These are phyloP conservation scores for Daboia siamensis DNA, from an alignment of 2,113 vertebrate genomes.

Conservation along the genomic window DNA sequence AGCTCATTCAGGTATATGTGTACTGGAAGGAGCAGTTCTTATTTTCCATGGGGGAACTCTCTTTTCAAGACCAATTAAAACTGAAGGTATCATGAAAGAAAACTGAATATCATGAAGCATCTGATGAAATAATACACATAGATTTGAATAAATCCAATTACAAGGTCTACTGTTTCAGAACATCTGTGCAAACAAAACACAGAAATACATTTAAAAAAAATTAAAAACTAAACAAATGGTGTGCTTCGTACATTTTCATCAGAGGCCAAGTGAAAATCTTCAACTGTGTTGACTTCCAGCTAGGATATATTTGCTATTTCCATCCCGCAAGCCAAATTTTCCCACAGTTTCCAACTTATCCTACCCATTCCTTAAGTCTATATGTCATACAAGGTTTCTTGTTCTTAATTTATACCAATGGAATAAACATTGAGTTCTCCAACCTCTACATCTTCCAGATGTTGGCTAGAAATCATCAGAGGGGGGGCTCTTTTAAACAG, in stretches of 20 bases:
- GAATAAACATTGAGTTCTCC: neutral
- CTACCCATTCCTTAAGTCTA: neutral
- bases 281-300: neutral
- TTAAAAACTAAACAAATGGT: neutral
- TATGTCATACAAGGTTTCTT: neutral
- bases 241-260: neutral
- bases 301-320: neutral
- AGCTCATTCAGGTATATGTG: neutral
- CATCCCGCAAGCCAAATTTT: neutral
- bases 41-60: neutral
- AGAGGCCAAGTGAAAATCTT: neutral
- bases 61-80: constrained; percentile 1
- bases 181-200: neutral
- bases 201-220: neutral
- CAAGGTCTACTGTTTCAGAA: neutral
- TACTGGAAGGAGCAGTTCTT: neutral
- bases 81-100: neutral
- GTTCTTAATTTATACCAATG: neutral
- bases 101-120: neutral
- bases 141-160: neutral
- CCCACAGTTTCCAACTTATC: neutral
- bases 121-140: neutral
- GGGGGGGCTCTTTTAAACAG: neutral
- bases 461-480: neutral
- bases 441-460: neutral